Evolutionary conservation across 2,113 vertebrate species (phyloP).

Genomic region (Macquaria australasica): DNA sequence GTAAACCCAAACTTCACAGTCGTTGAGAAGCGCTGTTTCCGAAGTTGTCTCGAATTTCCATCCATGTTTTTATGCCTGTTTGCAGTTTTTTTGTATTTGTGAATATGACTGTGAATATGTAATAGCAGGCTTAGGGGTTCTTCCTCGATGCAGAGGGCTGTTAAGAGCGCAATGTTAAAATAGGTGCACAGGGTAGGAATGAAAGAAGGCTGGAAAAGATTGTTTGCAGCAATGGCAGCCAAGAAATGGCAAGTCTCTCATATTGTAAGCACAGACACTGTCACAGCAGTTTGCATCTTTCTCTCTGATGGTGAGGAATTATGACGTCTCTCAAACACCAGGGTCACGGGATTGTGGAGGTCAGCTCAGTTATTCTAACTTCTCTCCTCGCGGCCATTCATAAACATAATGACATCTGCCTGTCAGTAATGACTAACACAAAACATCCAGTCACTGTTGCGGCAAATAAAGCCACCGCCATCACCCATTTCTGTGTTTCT

Average conservation of each 20-base stretch:
- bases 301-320: conserved; percentile 63
- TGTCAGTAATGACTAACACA: neutral
- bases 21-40: conserved; percentile 18
- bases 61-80: conserved; percentile 18
- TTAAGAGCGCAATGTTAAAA: conserved; percentile 35
- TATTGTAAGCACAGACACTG: conserved; percentile 22
- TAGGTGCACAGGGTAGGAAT: conserved; percentile 22
- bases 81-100: conserved; percentile 31
- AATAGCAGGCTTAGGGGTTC: conserved; percentile 15
- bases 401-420: neutral
- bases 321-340: conserved; percentile 42
- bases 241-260: conserved; percentile 32
- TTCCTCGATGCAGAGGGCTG: conserved; percentile 14
- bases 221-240: conserved; percentile 33
- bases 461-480: too few species aligned
- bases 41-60: conserved; percentile 16
- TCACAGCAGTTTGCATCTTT: conserved; percentile 26
- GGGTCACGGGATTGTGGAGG: conserved; percentile 52
- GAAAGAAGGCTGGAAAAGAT: conserved; percentile 28
- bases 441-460: neutral
- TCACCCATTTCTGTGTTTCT: too few species aligned
- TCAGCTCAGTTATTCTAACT: conserved; percentile 55
- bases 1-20: conserved; percentile 52
- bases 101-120: conserved; percentile 35
- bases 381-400: conserved; percentile 36